These are phyloP conservation scores for Drosophila grimshawi DNA, from an alignment of 1,140 invertebrate genomes.

Conservation along the genomic window DNA sequence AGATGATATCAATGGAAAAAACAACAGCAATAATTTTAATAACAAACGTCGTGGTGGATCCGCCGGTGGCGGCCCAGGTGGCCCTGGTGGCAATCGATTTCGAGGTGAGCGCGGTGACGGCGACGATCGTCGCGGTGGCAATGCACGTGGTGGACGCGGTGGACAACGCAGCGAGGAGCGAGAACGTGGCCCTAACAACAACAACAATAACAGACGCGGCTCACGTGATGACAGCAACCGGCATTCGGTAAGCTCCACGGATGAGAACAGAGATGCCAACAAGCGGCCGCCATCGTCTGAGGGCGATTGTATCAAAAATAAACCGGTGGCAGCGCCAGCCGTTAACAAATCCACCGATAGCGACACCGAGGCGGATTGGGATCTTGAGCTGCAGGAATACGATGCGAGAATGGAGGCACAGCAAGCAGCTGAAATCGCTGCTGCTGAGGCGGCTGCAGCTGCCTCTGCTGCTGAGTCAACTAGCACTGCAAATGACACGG, in stretches of 20 bases:
- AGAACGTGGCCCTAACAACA: constrained; percentile 40
- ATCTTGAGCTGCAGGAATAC: constrained; percentile 75
- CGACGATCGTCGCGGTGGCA: constrained; percentile 67
- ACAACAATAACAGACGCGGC: constrained; percentile 58
- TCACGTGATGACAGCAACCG: constrained; percentile 65
- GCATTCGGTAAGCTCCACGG: constrained; percentile 63
- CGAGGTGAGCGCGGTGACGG: constrained; percentile 56
- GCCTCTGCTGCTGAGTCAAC: neutral
- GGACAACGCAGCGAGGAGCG: constrained; percentile 73
- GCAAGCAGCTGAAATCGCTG: constrained; percentile 40
- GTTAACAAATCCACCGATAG: constrained; percentile 7
- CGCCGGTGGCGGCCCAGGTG: constrained; percentile 58
- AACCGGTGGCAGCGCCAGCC: constrained; percentile 26
- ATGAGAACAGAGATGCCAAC: constrained; percentile 44
- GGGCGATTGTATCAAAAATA: constrained; percentile 26
- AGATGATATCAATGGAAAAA: constrained; percentile 60
- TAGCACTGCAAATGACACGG: neutral
- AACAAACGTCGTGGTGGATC: constrained; percentile 60
- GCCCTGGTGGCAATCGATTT: constrained; percentile 71
- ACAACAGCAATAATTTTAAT: constrained; percentile 43
- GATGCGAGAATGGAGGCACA: constrained; percentile 68
- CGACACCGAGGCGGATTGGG: constrained; percentile 83
- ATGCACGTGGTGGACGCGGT: constrained; percentile 64
- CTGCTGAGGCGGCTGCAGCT: constrained; percentile 14
- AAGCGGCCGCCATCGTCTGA: constrained; percentile 14